Percentiles rank a stretch among this genome's conserved stretches.
phyloP scores from a whole-genome alignment of 2,113 vertebrate genomes.

The Notechis scutatus region DNA sequence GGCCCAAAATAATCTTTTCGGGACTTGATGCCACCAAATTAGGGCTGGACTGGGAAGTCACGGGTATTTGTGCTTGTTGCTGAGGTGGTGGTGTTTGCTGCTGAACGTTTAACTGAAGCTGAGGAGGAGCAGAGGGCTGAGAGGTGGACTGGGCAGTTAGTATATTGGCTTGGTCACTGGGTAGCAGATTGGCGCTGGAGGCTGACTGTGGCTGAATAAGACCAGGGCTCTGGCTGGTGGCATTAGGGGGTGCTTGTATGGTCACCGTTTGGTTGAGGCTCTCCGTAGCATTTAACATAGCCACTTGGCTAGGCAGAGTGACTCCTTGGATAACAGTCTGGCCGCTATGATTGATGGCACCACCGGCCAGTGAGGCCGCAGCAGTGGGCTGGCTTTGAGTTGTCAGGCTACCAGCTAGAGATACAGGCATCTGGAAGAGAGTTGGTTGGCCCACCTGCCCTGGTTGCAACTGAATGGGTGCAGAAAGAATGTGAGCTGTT shows the following conservation, averaged over 20 bases:
- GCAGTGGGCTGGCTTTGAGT: slow-evolving; percentile 72
- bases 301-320: slow-evolving; percentile 82
- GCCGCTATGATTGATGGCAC: slow-evolving; percentile 56
- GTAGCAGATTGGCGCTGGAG: slow-evolving; percentile 48
- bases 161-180: slow-evolving; percentile 72
- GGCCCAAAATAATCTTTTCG: slow-evolving; percentile 86
- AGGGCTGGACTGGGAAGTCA: slow-evolving; percentile 73
- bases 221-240: slow-evolving; percentile 58
- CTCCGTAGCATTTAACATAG: slow-evolving; percentile 81
- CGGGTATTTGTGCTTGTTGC: slow-evolving; percentile 53
- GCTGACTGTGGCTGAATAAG: slow-evolving; percentile 68
- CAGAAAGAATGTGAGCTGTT: slow-evolving; percentile 88
- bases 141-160: slow-evolving; percentile 72
- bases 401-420: slow-evolving; percentile 70
- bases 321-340: slow-evolving; percentile 90
- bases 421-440: slow-evolving; percentile 93
- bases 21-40: slow-evolving; percentile 71
- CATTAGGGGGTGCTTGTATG: slow-evolving; percentile 72
- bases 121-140: slow-evolving; percentile 57
- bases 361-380: slow-evolving; percentile 39
- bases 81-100: slow-evolving; percentile 46
- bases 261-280: slow-evolving; percentile 78
- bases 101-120: slow-evolving; percentile 56
- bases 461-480: slow-evolving; percentile 82
- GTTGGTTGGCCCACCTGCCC: slow-evolving; percentile 85